These are phyloP conservation scores for Karalla daura DNA, from an alignment of 2,797 vertebrate species.

Conservation along the genomic window DNA sequence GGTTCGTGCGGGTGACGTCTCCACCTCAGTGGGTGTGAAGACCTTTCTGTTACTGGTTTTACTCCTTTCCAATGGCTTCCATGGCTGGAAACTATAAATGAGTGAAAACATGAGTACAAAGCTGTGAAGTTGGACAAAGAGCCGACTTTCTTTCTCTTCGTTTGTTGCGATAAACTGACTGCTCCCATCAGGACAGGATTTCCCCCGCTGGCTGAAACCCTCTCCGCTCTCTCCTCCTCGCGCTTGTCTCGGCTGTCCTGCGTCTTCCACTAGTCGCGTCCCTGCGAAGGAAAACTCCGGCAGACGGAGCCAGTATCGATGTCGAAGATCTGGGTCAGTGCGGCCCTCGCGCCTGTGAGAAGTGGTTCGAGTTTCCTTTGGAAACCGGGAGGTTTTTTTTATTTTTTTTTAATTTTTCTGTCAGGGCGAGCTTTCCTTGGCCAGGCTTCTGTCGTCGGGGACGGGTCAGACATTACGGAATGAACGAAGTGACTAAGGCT, in stretches of 20 bases:
- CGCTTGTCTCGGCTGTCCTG: background rate
- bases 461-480: slow-evolving; percentile 18
- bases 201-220: background rate
- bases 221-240: background rate
- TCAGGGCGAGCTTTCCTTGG: slow-evolving; percentile 32
- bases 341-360: slow-evolving; percentile 39
- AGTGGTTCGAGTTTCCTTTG: slow-evolving; percentile 8
- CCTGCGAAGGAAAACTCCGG: background rate
- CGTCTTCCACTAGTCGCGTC: background rate
- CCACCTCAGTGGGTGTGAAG: background rate
- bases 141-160: background rate
- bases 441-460: background rate
- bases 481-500: slow-evolving; percentile 14
- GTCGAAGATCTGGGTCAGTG: slow-evolving; percentile 53
- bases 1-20: background rate
- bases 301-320: slow-evolving; percentile 7
- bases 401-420: too few relatives aligned
- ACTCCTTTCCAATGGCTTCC: too few relatives aligned
- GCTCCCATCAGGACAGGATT: background rate
- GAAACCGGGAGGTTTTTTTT: slow-evolving; percentile 49
- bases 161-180: background rate
- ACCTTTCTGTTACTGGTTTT: too few relatives aligned
- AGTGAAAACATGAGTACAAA: too few relatives aligned
- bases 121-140: background rate
- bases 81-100: too few relatives aligned